A percentile compares a stretch with the other conserved stretches of the same genome.
phyloP scores from a whole-genome alignment of 2,888 invertebrate species.

The Pterostichus madidus region DNA sequence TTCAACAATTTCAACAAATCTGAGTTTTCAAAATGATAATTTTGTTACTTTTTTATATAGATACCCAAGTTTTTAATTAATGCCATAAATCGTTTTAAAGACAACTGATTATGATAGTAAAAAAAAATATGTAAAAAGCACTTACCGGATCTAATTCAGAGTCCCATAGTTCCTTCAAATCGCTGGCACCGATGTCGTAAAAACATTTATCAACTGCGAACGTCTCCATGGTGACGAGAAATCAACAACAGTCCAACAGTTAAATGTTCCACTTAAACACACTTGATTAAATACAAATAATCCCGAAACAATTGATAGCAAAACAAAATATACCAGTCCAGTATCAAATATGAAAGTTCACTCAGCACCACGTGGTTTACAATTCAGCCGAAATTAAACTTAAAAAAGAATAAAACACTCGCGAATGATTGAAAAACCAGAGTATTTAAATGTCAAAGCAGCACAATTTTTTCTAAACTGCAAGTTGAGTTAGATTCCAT shows the following conservation, averaged over 20 bases:
- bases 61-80: too few relatives aligned
- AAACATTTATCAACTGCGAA: slow-evolving; percentile 78
- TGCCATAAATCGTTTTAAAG: too few relatives aligned
- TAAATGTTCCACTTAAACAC: not conserved
- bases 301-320: not conserved
- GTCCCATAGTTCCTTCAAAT: slow-evolving; percentile 90
- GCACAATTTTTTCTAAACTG: slow-evolving; percentile 12
- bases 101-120: too few relatives aligned
- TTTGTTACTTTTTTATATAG: too few relatives aligned
- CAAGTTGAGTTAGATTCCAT: slow-evolving; percentile 46
- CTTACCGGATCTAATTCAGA: slow-evolving; percentile 91
- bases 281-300: not conserved
- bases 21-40: too few relatives aligned
- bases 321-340: not conserved
- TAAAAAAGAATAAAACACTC: not conserved
- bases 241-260: slow-evolving; percentile 1
- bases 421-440: slow-evolving; percentile 30
- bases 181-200: slow-evolving; percentile 86
- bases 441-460: slow-evolving; percentile 25
- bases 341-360: slow-evolving; percentile 51
- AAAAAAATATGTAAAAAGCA: slow-evolving; percentile 69
- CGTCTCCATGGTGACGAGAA: slow-evolving; percentile 81
- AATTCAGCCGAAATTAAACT: not conserved
- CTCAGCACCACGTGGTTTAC: slow-evolving; percentile 31
- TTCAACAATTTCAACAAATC: too few relatives aligned